Percentiles rank a stretch among this genome's conserved stretches.
Evolutionary conservation across 2,797 vertebrate species (phyloP).

Genomic region (Sebastes reedi): DNA sequence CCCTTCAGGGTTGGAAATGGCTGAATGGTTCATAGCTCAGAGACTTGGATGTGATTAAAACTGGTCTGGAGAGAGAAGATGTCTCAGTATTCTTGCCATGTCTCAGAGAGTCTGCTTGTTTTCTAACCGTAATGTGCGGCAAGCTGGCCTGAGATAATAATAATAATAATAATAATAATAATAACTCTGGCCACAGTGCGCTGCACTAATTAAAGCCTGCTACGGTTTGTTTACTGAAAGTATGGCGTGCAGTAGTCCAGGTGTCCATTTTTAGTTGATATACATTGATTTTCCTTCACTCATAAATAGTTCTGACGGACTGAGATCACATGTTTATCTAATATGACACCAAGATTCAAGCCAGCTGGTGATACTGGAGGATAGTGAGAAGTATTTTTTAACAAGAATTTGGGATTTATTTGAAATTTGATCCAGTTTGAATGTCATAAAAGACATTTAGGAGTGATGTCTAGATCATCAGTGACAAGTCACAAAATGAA

Average conservation of each 20-base stretch:
- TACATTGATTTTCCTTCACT: neutral
- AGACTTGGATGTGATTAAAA: conserved; percentile 49
- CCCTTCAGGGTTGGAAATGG: conserved; percentile 47
- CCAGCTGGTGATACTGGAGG: neutral
- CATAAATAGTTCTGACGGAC: neutral
- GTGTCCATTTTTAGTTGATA: neutral
- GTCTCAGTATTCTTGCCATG: conserved; percentile 42
- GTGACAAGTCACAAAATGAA: neutral
- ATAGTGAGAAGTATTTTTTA: neutral
- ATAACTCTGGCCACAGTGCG: conserved; percentile 11
- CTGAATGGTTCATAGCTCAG: conserved; percentile 49
- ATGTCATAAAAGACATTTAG: neutral
- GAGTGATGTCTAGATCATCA: neutral
- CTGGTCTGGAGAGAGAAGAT: conserved; percentile 50
- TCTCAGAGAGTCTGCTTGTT: conserved; percentile 48
- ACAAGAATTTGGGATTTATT: neutral
- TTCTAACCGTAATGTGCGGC: conserved; percentile 22
- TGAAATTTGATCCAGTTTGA: neutral
- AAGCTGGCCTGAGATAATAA: conserved; percentile 13
- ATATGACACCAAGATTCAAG: neutral
- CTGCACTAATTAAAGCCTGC: conserved; percentile 3
- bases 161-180: conserved; percentile 28
- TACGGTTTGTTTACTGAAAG: conserved; percentile 12
- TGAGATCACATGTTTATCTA: neutral
- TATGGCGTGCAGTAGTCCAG: neutral